Conservation (phyloP, 2,797 vertebrate species). For the Hyperoplus lanceolatus region DNA sequence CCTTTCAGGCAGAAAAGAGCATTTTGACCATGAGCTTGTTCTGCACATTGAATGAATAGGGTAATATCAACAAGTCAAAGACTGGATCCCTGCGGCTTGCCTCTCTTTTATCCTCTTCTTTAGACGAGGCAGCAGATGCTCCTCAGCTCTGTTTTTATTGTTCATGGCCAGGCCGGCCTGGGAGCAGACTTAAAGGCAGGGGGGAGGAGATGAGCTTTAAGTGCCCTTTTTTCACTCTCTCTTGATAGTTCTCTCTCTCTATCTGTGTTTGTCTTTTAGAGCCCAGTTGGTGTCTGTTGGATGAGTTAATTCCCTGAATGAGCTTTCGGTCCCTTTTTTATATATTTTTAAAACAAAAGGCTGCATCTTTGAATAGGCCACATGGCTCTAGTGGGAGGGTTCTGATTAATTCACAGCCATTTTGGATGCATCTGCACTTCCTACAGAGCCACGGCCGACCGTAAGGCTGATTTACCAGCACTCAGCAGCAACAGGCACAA, state of each 20-base stretch:
- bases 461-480: constrained; percentile 73
- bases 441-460: constrained; percentile 55
- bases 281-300: constrained; percentile 73
- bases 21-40: constrained; percentile 57
- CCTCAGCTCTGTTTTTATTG: constrained; percentile 76
- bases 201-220: constrained; percentile 67
- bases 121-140: constrained; percentile 79
- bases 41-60: constrained; percentile 38
- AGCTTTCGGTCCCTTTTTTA: constrained; percentile 62
- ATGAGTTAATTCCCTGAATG: constrained; percentile 78
- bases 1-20: constrained; percentile 8
- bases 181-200: constrained; percentile 66
- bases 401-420: constrained; percentile 76
- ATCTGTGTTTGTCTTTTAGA: constrained; percentile 57
- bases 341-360: constrained; percentile 75
- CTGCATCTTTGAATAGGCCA: constrained; percentile 74
- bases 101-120: constrained; percentile 69
- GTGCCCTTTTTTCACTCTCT: constrained; percentile 50
- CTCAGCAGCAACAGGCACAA: constrained; percentile 55
- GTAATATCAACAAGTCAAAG: constrained; percentile 75
- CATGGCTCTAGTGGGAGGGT: constrained; percentile 75
- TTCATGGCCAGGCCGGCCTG: constrained; percentile 60
- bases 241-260: constrained; percentile 40
- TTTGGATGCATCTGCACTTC: constrained; percentile 76
- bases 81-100: constrained; percentile 63